Evolutionary conservation across 2,113 vertebrate genomes (phyloP), one percentile per base, ranked within the genome.

Genomic region (Zingel zingel): DNA sequence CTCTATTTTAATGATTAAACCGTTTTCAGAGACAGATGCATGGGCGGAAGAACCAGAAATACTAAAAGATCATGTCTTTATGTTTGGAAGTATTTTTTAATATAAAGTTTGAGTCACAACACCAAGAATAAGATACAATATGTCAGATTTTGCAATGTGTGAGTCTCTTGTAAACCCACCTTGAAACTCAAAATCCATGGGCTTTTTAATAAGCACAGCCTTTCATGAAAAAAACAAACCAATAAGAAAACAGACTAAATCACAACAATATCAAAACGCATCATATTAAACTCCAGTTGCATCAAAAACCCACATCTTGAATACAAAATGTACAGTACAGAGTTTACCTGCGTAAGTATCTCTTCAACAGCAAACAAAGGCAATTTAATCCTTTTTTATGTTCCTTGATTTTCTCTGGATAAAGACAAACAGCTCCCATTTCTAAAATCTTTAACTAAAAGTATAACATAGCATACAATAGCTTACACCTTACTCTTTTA

Each of bases 101-200:
- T 59, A 47, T 56, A 47, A 75, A 47, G 16, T 61, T n/a, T 51
- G 21, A 68, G 6, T 54, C 57, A 15, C 25, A 18, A n/a, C 3
- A 33, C 2, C 10, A 15, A 16, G 33, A 56, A 48, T 51, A 54
- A 54, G 12, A 67, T 33, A 61, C 43, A 25, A 30, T 47, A 53
- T 66, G 73, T 39, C n/a, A 5, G 53, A 57, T 36, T 58, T 19
- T 30, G 21, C 33, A 58, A 0, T 13, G 11, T 13, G 11, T 16
- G 6, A 10, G 30, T n/a, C 57, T 57, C 50, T 27, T 50, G 50
- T 59, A 47, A 80, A 4, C 10, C 62, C 18, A 45, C 62, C 12
- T 9, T 11, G 19, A 68, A 73, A 23, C 72, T 76, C 27, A 9
- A 33, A 74, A 68, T 73, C 13, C n/a, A n/a, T 30, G 11, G 14